Evolutionary conservation across 2,113 vertebrate genomes (phyloP).

Genomic region (Pyxicephalus adspersus): DNA sequence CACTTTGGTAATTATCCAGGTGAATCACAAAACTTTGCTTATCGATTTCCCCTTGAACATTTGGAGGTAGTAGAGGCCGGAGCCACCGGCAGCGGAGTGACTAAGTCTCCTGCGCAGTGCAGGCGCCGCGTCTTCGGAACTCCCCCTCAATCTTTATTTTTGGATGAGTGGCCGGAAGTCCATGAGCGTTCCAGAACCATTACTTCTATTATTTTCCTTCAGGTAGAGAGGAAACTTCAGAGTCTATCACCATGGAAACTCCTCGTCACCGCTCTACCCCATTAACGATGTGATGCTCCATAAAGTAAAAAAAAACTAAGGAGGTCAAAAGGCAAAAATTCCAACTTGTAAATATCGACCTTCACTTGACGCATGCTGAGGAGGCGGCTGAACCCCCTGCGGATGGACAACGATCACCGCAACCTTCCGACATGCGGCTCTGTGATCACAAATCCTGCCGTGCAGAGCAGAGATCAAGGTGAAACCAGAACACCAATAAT

Average conservation of each 20-base stretch:
- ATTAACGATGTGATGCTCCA: slow-evolving; percentile 16
- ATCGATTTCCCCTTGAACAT: no score
- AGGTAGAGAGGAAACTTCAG: background rate
- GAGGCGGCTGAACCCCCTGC: background rate
- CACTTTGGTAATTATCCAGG: no score
- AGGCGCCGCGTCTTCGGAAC: background rate
- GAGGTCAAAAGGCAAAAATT: background rate
- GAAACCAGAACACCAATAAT: no score
- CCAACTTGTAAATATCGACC: slow-evolving; percentile 1
- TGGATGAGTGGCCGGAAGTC: background rate
- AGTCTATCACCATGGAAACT: slow-evolving; percentile 31
- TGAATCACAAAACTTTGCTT: no score
- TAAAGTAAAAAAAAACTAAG: background rate
- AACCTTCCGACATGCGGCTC: no score
- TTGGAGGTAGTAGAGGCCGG: no score
- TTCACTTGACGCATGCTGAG: background rate
- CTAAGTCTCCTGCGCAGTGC: no score
- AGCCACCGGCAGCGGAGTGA: no score
- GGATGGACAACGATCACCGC: background rate
- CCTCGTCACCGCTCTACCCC: background rate
- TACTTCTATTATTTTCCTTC: slow-evolving; percentile 14
- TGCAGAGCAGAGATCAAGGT: no score
- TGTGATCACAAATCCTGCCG: no score
- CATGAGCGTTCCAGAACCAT: background rate
- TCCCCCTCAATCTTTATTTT: background rate